Evolutionary conservation across 2,113 vertebrate species (phyloP).

Genomic region (Guaruba guarouba): DNA sequence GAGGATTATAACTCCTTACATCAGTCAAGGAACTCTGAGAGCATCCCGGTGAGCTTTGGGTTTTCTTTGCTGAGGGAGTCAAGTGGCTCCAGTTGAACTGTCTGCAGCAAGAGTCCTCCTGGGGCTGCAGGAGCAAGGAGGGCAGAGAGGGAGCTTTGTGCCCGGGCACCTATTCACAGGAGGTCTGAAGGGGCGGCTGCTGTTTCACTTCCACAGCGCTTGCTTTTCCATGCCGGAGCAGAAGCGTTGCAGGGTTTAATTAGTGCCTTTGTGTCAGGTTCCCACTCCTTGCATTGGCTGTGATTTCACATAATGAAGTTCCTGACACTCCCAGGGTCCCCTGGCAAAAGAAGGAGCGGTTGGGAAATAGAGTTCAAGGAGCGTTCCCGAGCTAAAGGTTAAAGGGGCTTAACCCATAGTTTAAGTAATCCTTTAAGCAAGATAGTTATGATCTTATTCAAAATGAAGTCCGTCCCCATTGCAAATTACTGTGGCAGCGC

Average conservation of each 20-base stretch:
- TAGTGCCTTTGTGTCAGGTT: not conserved
- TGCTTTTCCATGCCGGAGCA: accelerated
- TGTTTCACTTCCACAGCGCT: not conserved
- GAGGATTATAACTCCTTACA: not conserved
- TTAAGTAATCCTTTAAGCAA: not conserved
- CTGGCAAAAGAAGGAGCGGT: not conserved
- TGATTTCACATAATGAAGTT: not conserved
- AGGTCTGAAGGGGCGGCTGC: not conserved
- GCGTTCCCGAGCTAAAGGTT: not conserved
- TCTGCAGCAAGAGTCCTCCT: not conserved
- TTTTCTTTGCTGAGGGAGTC: not conserved
- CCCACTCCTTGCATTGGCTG: not conserved
- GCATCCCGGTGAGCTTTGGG: not conserved
- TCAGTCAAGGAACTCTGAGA: not conserved
- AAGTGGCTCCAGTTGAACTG: not conserved
- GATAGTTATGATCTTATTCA: not conserved
- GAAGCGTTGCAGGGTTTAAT: not conserved
- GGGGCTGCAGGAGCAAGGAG: not conserved
- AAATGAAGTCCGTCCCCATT: not conserved
- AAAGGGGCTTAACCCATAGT: not conserved
- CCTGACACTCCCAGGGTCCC: not conserved
- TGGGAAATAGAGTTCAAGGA: not conserved
- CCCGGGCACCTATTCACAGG: not conserved
- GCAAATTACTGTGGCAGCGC: not conserved
- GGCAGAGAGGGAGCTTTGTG: not conserved